phyloP scores from a whole-genome alignment of 2,888 invertebrate genomes.

The Eilema depressum region DNA sequence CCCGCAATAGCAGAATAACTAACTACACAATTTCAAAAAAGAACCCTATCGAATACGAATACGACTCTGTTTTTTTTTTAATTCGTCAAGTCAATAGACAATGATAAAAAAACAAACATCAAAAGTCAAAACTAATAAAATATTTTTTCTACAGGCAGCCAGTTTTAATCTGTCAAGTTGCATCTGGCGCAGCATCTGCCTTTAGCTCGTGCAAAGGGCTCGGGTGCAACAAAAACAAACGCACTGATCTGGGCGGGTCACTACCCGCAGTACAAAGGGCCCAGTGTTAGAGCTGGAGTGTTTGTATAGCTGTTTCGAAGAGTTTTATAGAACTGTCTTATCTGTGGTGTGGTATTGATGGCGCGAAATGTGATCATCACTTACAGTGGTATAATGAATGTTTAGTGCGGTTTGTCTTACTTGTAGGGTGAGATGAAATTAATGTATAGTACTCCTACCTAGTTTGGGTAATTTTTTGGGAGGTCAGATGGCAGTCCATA shows the following conservation, averaged over 20 bases:
- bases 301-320: slow-evolving; percentile 4
- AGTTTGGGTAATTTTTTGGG: neutral
- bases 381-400: neutral
- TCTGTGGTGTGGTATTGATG: slow-evolving; percentile 8
- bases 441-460: neutral
- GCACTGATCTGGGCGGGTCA: slow-evolving; percentile 65
- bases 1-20: neutral
- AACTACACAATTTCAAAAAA: neutral
- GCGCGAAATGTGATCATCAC: slow-evolving; percentile 8
- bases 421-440: neutral
- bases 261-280: slow-evolving; percentile 67
- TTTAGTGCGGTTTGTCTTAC: neutral
- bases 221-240: slow-evolving; percentile 64
- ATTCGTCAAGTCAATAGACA: neutral
- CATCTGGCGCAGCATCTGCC: slow-evolving; percentile 23
- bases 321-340: neutral
- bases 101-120: neutral
- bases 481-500: neutral
- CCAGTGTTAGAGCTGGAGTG: slow-evolving; percentile 52
- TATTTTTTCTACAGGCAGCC: slow-evolving; percentile 4
- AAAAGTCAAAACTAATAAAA: neutral
- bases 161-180: slow-evolving; percentile 25
- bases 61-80: neutral
- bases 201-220: slow-evolving; percentile 35
- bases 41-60: neutral